These are phyloP conservation scores for Mesochorus sp. DNA, from an alignment of 2,888 invertebrate genomes.

Conservation along the genomic window DNA sequence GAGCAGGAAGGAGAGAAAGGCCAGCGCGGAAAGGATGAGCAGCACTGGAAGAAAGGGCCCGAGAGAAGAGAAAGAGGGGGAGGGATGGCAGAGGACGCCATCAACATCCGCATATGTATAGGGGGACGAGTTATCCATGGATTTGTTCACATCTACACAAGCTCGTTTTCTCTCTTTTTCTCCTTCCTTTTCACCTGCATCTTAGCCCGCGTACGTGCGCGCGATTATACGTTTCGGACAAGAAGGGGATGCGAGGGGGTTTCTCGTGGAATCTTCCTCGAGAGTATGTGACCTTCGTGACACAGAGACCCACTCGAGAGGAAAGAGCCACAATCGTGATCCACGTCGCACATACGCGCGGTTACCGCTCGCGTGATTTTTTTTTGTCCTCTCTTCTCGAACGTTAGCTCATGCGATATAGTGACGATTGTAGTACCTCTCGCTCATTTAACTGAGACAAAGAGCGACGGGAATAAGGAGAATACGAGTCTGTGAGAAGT, in stretches of 20 bases:
- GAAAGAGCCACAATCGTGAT: conserved; percentile 39
- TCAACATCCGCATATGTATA: conserved; percentile 56
- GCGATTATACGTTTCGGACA: conserved; percentile 9
- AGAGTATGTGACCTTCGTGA: conserved; percentile 80
- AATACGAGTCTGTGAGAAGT: conserved; percentile 56
- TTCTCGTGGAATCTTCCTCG: conserved; percentile 59
- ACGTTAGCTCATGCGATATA: conserved; percentile 20
- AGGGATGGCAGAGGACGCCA: conserved; percentile 32
- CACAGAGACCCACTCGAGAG: conserved; percentile 81
- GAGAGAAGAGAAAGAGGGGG: conserved; percentile 1
- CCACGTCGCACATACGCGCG: conserved; percentile 43
- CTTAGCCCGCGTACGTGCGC: background rate
- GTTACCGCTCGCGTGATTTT: conserved; percentile 2
- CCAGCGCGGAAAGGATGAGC: conserved; percentile 39
- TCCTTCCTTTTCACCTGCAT: conserved; percentile 1
- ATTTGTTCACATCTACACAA: conserved; percentile 42
- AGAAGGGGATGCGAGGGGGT: conserved; percentile 40
- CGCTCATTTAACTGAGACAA: background rate
- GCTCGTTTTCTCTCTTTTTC: conserved; percentile 38
- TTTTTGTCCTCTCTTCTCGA: conserved; percentile 24
- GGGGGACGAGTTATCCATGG: conserved; percentile 46
- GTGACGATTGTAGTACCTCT: too few relatives aligned
- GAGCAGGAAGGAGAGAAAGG: conserved; percentile 26
- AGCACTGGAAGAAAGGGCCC: conserved; percentile 32
- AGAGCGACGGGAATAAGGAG: too few relatives aligned